Evolutionary conservation across 2,113 vertebrate species (phyloP), one percentile per base, ranked within the genome.

Genomic region (Salvelinus alpinus): DNA sequence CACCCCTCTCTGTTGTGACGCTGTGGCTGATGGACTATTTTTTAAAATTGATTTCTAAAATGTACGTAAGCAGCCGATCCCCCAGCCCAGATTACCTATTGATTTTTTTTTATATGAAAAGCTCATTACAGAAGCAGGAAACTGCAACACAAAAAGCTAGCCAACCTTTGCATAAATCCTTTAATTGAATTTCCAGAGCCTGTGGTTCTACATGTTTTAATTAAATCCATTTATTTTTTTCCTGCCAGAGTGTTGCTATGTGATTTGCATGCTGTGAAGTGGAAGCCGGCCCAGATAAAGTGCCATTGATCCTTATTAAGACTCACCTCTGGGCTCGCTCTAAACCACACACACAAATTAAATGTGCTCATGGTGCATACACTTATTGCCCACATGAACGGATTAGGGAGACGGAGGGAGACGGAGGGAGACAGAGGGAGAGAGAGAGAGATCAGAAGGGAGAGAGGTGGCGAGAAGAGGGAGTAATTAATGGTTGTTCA

Each of bases 151-250:
- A 98, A 97, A 98, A 98, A 97, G 96, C 96, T 96, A 97, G 96
- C 96, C 96, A 98, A 98, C 97, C 98, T 99, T 99, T 99, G 97
- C 98, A 99, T 99, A 99, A 99, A 99, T 98, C 98, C 97, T 99
- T 97, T 99, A 99, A 99, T 99, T 99, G 96, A 99, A 99, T 99
- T 99, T 98, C 96, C 95, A 99, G 96, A 96, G 96, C 96, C 97
- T 92, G 96, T 96, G 96, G 96, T 98, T 98, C 96, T 97, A 95
- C 96, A 96, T 96, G 97, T 97, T 97, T 98, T 97, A 99, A 98
- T 99, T 98, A 99, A 99, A 99, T 99, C 96, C 96, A 96, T 97
- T 98, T 97, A 95, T 97, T 95, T 97, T 96, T 95, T 96, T 91
- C 51, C 14, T 54, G 51, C 51, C 16, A 54, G 96, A 99, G 96